phyloP scores from a whole-genome alignment of 2,113 vertebrate genomes.

The Neomonachus schauinslandi region DNA sequence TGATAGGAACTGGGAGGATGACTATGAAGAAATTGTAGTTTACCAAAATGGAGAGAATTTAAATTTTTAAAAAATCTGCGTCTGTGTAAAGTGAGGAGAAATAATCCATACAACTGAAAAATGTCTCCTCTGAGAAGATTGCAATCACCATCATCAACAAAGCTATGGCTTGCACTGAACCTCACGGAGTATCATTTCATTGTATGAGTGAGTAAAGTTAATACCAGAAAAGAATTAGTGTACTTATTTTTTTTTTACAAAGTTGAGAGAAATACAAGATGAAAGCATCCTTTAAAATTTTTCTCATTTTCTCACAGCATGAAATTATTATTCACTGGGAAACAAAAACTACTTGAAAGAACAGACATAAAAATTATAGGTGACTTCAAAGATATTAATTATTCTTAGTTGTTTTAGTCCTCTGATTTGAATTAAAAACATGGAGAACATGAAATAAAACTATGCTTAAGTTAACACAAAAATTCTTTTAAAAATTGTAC shows the following conservation, averaged over 20 bases:
- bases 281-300: slow-evolving; percentile 54
- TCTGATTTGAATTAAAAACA: slow-evolving; percentile 65
- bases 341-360: slow-evolving; percentile 73
- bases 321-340: slow-evolving; percentile 66
- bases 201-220: slow-evolving; percentile 59
- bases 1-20: not conserved
- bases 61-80: slow-evolving; percentile 36
- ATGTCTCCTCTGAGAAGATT: slow-evolving; percentile 51
- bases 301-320: slow-evolving; percentile 55
- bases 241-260: slow-evolving; percentile 60
- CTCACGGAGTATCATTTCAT: slow-evolving; percentile 52
- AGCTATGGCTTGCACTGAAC: not conserved
- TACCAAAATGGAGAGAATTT: not conserved
- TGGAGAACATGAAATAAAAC: slow-evolving; percentile 58
- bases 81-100: slow-evolving; percentile 45
- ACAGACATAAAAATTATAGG: slow-evolving; percentile 74
- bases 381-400: slow-evolving; percentile 69
- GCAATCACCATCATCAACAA: slow-evolving; percentile 53
- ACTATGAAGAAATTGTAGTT: slow-evolving; percentile 55
- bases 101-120: slow-evolving; percentile 28
- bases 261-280: slow-evolving; percentile 56
- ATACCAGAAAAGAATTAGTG: slow-evolving; percentile 57
- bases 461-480: slow-evolving; percentile 66
- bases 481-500: slow-evolving; percentile 42
- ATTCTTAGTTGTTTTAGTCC: slow-evolving; percentile 39